These are phyloP conservation scores for Noctua pronuba DNA, from an alignment of 2,888 invertebrate genomes.

Conservation along the genomic window DNA sequence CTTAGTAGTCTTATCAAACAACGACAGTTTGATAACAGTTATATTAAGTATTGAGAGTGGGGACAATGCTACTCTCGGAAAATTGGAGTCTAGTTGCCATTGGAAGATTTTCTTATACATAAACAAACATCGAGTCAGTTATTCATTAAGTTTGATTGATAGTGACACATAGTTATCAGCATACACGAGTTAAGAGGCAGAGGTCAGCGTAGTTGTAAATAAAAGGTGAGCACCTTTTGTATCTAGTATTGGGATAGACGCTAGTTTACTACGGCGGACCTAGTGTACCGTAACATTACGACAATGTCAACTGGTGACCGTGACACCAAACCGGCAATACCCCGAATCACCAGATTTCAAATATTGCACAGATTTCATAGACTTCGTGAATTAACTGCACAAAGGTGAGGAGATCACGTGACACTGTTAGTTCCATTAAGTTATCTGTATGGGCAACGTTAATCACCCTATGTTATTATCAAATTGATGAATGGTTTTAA, in stretches of 20 bases:
- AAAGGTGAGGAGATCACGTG: slow-evolving; percentile 57
- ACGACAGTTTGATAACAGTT: slow-evolving; percentile 28
- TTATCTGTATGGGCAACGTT: not conserved
- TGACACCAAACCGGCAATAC: slow-evolving; percentile 75
- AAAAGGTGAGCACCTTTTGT: slow-evolving; percentile 12
- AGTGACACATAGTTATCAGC: slow-evolving; percentile 7
- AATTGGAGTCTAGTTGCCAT: not conserved
- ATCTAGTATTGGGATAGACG: slow-evolving; percentile 21
- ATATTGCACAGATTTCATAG: slow-evolving; percentile 74
- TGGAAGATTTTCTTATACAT: not conserved
- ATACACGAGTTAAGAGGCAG: slow-evolving; percentile 6
- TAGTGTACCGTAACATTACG: slow-evolving; percentile 75
- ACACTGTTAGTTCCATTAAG: slow-evolving; percentile 11
- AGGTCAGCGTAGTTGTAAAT: slow-evolving; percentile 33
- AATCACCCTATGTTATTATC: slow-evolving; percentile 19
- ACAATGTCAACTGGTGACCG: slow-evolving; percentile 74
- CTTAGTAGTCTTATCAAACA: slow-evolving; percentile 35
- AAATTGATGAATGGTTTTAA: slow-evolving; percentile 24
- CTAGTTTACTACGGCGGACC: slow-evolving; percentile 42
- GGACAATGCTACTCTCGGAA: not conserved
- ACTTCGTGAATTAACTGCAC: slow-evolving; percentile 61
- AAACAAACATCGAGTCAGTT: slow-evolving; percentile 7
- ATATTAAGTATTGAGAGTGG: slow-evolving; percentile 15
- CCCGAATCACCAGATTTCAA: slow-evolving; percentile 73
- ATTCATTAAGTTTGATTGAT: slow-evolving; percentile 18